Conservation (phyloP, 2,888 invertebrate species). For the Ashinkailepas kermadecensis region DNA sequence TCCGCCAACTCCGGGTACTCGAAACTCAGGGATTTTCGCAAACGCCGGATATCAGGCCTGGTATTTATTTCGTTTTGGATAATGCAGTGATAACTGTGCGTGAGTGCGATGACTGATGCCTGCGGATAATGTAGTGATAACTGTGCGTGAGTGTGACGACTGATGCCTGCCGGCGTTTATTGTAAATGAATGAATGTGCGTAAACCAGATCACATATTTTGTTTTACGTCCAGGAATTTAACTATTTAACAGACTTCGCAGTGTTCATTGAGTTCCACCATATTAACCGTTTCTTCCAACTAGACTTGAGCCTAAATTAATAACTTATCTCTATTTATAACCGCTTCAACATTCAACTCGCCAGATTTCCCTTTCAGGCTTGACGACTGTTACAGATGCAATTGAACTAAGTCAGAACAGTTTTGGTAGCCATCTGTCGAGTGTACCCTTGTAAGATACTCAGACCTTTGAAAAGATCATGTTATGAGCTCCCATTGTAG, state of each 20-base stretch:
- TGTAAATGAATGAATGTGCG: neutral
- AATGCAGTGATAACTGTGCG: neutral
- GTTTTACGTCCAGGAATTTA: slow-evolving; percentile 17
- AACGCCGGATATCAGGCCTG: slow-evolving; percentile 8
- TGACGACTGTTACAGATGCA: neutral
- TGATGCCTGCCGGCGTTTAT: neutral
- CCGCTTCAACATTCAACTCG: neutral
- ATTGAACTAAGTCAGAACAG: neutral
- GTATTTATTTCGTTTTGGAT: slow-evolving; percentile 16
- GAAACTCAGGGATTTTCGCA: slow-evolving; percentile 20
- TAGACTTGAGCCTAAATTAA: neutral
- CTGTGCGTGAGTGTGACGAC: neutral
- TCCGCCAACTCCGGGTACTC: slow-evolving; percentile 3
- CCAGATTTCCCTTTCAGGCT: neutral
- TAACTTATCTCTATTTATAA: neutral
- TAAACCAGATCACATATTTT: slow-evolving; percentile 10
- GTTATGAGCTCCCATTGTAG: neutral
- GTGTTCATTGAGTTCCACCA: neutral
- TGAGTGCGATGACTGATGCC: neutral
- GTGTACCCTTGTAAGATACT: neutral
- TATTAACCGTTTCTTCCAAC: neutral
- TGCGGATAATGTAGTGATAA: too few species aligned
- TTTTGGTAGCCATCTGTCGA: neutral
- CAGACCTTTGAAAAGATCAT: neutral
- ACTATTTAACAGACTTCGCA: neutral